Base-by-base conservation (phyloP, 2,888 invertebrate species). In the Isoperla grammatica region DNA sequence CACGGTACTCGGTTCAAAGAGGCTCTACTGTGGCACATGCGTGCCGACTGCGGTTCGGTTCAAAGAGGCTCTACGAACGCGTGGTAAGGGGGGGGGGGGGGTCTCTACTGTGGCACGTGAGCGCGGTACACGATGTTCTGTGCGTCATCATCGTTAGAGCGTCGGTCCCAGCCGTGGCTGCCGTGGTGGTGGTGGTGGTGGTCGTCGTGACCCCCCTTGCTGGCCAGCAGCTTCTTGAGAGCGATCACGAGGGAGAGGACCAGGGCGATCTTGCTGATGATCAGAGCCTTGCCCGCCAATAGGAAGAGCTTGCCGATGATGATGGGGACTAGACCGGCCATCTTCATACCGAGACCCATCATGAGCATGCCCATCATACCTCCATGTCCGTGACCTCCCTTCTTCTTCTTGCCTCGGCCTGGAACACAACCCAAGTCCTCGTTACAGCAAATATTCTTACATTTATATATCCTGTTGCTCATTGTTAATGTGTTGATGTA, bases 301-400 rank as follows among this genome's bases (percentile, higher is more conserved):
- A 90, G 74, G 78, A 90, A 91, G 8, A 92, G 79, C 11, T 86
- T 86, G 40, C 88, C 90, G 68, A 91, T 87, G 6, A 87, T 89
- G 2, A 91, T 71, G 0, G 91, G 91, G 22, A 90, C 80, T 79
- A 91, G 76, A 2, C 88, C 88, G 17, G 87, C 86, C 83, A 90
- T 84, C 74, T 91, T 91, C 82, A 89, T 90, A 3, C 86, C 86
- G 65, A 86, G 82, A 5, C 89, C 90, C 88, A 90, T 90, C 86
- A 90, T 88, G 88, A 92, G 88, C 83, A 88, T 89, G 37, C 87
- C 84, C 89, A 91, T 89, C 88, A 90, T 90, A 8, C 29, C 29
- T 4, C 8, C 5, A 8, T 8, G 5, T 4, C 29, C 29, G 5
- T 29, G 4, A 29, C 29, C 29, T 17, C 53, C 53, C 69, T 90